phyloP scores from a whole-genome alignment of 2,888 invertebrate species.

The Leucoma salicis region DNA sequence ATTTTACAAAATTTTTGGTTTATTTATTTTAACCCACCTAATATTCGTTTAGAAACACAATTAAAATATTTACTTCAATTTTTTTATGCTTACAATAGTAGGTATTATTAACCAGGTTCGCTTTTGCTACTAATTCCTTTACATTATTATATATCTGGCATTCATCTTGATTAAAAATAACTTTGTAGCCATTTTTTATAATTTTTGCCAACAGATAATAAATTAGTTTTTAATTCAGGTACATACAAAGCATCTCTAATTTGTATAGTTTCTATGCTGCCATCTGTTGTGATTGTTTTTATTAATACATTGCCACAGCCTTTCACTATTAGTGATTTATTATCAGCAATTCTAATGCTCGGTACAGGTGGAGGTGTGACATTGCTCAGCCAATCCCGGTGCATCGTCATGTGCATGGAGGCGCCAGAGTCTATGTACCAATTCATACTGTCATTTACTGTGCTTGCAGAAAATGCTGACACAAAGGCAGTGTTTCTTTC shows the following conservation, averaged over 20 bases:
- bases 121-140: not conserved
- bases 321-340: not conserved
- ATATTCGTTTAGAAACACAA: no score
- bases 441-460: not conserved
- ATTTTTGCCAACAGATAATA: not conserved
- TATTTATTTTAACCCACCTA: no score
- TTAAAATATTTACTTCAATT: no score
- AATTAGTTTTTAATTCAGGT: not conserved
- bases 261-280: not conserved
- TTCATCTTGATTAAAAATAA: not conserved
- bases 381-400: not conserved
- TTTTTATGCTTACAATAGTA: no score
- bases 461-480: not conserved
- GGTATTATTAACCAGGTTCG: not conserved
- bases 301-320: conserved; percentile 1
- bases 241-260: not conserved
- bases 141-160: not conserved
- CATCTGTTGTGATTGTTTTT: no score
- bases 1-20: no score
- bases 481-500: not conserved
- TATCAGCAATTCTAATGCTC: not conserved
- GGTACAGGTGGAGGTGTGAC: not conserved
- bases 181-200: not conserved
- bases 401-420: not conserved
- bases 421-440: not conserved